Conservation (phyloP, 92 coral and sea anemone species). For the Diadumene lineata region DNA sequence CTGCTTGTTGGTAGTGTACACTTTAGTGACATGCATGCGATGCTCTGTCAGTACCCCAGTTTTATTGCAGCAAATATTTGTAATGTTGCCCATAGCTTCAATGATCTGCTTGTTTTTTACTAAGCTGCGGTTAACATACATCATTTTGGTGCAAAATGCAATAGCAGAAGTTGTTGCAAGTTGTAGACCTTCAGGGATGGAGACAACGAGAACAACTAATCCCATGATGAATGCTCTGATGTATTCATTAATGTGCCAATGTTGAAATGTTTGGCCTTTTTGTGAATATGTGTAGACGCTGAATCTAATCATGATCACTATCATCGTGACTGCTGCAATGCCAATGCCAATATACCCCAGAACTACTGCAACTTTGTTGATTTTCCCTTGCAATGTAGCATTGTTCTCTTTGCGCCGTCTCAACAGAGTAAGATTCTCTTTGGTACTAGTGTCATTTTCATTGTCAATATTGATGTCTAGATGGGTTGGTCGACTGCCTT, state of each 20-base stretch:
- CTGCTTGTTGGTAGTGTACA: slow-evolving; percentile 58
- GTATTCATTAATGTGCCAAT: slow-evolving; percentile 79
- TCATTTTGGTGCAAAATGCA: slow-evolving; percentile 88
- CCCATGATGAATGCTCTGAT: slow-evolving; percentile 92
- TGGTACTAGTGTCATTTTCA: slow-evolving; percentile 7
- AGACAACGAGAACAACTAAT: slow-evolving; percentile 83
- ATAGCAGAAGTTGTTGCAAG: slow-evolving; percentile 81
- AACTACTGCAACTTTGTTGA: slow-evolving; percentile 74
- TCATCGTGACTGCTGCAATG: slow-evolving; percentile 69
- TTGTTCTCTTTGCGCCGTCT: slow-evolving; percentile 54
- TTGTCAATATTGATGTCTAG: slow-evolving; percentile 8
- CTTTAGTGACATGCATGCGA: slow-evolving; percentile 84
- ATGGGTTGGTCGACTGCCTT: slow-evolving; percentile 10
- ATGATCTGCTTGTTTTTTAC: slow-evolving; percentile 89
- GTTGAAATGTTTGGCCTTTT: slow-evolving; percentile 49
- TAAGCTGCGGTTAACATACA: slow-evolving; percentile 83
- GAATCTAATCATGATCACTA: slow-evolving; percentile 79
- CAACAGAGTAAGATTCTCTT: slow-evolving; percentile 34
- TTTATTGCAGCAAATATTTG: slow-evolving; percentile 94
- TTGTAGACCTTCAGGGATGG: slow-evolving; percentile 96
- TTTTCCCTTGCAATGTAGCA: slow-evolving; percentile 72
- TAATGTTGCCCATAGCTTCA: slow-evolving; percentile 96
- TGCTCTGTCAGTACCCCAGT: slow-evolving; percentile 95
- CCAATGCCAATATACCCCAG: slow-evolving; percentile 79
- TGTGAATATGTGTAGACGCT: slow-evolving; percentile 71